A percentile compares a stretch with the other conserved stretches of the same genome.
These are phyloP conservation scores for Drosophila sordidula DNA, from an alignment of 2,888 invertebrate genomes.

Conservation along the genomic window DNA sequence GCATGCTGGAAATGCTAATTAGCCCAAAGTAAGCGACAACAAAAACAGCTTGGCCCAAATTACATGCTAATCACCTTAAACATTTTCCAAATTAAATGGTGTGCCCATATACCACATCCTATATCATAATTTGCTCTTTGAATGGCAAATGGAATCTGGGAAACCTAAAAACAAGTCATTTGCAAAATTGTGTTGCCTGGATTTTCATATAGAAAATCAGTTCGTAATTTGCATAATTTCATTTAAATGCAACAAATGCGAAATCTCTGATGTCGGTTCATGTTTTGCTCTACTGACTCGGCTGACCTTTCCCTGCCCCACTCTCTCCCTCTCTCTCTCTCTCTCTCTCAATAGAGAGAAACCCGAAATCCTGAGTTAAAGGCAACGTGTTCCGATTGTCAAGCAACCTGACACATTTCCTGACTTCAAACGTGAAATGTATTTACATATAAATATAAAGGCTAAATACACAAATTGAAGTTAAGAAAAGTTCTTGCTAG, in stretches of 20 bases:
- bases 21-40: constrained; percentile 16
- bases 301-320: constrained; percentile 6
- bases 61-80: constrained; percentile 35
- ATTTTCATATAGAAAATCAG: constrained; percentile 31
- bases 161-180: constrained; percentile 34
- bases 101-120: neutral
- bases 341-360: neutral
- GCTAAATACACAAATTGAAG: constrained; percentile 17
- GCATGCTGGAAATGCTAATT: constrained; percentile 22
- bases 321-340: neutral
- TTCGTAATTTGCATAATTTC: constrained; percentile 38
- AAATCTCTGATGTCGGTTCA: constrained; percentile 24
- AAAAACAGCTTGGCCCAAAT: constrained; percentile 25
- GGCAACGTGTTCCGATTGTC: constrained; percentile 45
- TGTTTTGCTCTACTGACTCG: constrained; percentile 14
- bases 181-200: constrained; percentile 25
- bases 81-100: constrained; percentile 18
- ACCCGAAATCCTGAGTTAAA: constrained; percentile 9
- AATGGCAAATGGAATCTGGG: constrained; percentile 14
- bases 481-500: constrained; percentile 15
- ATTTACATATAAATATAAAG: constrained; percentile 22
- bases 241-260: constrained; percentile 42
- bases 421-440: constrained; percentile 28
- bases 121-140: constrained; percentile 13
- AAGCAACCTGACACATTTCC: constrained; percentile 39